Evolutionary conservation across 2,797 vertebrate species (phyloP).

Genomic region (Podargus strigoides): DNA sequence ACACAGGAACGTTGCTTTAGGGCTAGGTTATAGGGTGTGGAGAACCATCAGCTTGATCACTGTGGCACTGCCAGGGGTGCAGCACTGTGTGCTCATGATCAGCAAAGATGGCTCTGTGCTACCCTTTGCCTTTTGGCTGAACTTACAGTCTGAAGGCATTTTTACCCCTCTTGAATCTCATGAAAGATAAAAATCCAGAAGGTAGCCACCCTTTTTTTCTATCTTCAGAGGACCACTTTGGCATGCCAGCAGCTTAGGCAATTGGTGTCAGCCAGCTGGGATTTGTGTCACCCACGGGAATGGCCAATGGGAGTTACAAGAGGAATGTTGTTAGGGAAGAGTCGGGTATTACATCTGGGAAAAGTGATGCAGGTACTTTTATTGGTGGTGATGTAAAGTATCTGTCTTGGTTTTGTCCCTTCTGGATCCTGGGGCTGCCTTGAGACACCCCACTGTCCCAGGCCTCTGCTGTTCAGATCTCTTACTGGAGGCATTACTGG

Average conservation of each 20-base stretch:
- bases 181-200: neutral
- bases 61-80: neutral
- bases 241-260: neutral
- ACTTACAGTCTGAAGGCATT: neutral
- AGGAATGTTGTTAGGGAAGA: neutral
- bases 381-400: neutral
- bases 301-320: neutral
- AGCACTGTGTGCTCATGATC: neutral
- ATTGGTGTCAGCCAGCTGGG: neutral
- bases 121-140: neutral
- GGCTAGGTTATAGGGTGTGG: neutral
- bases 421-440: neutral
- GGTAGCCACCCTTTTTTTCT: neutral
- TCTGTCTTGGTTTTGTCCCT: neutral
- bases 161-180: rapidly evolving
- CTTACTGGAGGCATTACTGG: neutral
- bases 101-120: neutral
- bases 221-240: neutral
- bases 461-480: neutral
- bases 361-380: neutral
- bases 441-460: neutral
- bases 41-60: neutral
- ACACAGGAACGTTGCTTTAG: neutral
- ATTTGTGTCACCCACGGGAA: neutral
- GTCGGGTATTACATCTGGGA: neutral